Conservation (phyloP, 2,113 vertebrate species). For the Polyodon spathula region DNA sequence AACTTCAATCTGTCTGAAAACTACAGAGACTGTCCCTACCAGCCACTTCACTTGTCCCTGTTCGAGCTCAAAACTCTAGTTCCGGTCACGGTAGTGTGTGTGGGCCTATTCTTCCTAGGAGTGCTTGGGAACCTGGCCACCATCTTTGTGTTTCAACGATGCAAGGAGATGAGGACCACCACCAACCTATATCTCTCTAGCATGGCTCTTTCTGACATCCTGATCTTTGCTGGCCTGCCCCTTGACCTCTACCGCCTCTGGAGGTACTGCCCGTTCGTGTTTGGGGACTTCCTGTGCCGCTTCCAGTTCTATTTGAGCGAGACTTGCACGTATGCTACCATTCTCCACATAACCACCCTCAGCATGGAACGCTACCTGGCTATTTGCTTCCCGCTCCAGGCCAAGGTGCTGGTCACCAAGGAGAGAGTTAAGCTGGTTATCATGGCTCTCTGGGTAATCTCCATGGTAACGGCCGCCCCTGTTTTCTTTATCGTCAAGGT, state of each 20-base stretch:
- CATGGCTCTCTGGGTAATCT: slow-evolving; percentile 22
- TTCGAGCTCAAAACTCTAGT: slow-evolving; percentile 21
- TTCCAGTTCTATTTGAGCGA: slow-evolving; percentile 30
- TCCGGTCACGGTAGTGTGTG: slow-evolving; percentile 20
- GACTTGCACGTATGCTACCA: slow-evolving; percentile 28
- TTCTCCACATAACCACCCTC: slow-evolving; percentile 29
- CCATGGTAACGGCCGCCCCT: slow-evolving; percentile 16
- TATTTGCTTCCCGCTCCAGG: slow-evolving; percentile 32
- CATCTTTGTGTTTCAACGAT: slow-evolving; percentile 18
- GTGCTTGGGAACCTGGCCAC: slow-evolving; percentile 27
- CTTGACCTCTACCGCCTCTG: slow-evolving; percentile 34
- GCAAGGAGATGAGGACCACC: slow-evolving; percentile 21
- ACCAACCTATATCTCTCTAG: slow-evolving; percentile 35
- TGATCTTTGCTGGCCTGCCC: slow-evolving; percentile 29
- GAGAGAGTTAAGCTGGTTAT: slow-evolving; percentile 24
- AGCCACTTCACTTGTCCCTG: slow-evolving; percentile 11
- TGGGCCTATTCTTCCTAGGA: slow-evolving; percentile 24
- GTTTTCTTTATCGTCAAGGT: slow-evolving; percentile 26
- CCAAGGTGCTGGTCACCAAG: slow-evolving; percentile 26
- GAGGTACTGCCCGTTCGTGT: slow-evolving; percentile 31
- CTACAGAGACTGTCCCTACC: background rate
- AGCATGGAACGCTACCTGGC: slow-evolving; percentile 30
- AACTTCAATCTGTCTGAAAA: slow-evolving; percentile 16
- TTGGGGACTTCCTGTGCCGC: slow-evolving; percentile 33
- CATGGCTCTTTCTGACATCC: slow-evolving; percentile 22